Conservation (phyloP, 2,888 invertebrate species). For the Pristionchus japonicus region DNA sequence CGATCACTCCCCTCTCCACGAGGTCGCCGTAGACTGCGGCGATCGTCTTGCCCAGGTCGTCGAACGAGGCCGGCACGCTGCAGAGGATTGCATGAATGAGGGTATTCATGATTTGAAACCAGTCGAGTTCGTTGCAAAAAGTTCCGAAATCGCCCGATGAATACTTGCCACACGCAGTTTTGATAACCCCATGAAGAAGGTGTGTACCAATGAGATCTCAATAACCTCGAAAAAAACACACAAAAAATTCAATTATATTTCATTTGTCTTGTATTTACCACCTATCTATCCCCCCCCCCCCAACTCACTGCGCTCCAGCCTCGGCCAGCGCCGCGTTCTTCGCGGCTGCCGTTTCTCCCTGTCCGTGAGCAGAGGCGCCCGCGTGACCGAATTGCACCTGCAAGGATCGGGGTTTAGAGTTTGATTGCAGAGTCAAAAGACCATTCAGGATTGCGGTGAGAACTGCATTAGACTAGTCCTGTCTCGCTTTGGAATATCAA, state of each 20-base stretch:
- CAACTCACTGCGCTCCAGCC: constrained; percentile 83
- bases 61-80: constrained; percentile 92
- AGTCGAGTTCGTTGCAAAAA: background rate
- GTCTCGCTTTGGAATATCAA: too few species aligned
- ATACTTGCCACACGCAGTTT: too few species aligned
- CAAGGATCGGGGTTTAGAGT: too few species aligned
- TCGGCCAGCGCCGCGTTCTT: constrained; percentile 89
- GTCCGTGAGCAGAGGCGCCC: constrained; percentile 95
- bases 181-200: too few species aligned
- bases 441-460: background rate
- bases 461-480: background rate
- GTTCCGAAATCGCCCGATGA: too few species aligned
- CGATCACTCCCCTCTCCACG: constrained; percentile 86
- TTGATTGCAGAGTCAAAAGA: too few species aligned
- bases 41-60: constrained; percentile 88
- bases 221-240: background rate
- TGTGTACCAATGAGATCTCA: background rate
- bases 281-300: background rate
- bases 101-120: background rate
- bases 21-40: constrained; percentile 80
- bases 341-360: constrained; percentile 90
- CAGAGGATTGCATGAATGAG: background rate
- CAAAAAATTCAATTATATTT: too few species aligned
- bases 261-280: background rate
- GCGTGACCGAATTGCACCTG: constrained; percentile 98